Evolutionary conservation across 2,113 vertebrate genomes (phyloP), one percentile per base, ranked within the genome.

Genomic region (Sebastes schlegelii): DNA sequence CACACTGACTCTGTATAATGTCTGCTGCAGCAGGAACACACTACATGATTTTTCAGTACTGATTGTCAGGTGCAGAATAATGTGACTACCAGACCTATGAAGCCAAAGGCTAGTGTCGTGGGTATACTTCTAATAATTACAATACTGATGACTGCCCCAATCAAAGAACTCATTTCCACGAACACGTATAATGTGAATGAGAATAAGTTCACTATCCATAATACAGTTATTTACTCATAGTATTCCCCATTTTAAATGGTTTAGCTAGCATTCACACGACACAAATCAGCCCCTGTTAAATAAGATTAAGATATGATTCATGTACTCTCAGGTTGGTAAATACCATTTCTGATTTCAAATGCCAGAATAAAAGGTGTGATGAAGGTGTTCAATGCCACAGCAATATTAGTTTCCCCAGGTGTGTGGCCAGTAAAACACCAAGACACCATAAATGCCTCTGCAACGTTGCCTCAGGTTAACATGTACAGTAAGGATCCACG

Each of bases 401-500:
- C 90, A 92, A 90, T 90, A 92, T 79, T 49, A 17, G 8, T 67
- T 65, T 64, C 48, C 34, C 80, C 82, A 84, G 84, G 64, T 79
- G 34, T 76, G 72, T 91, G 86, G 82, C 80, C 65, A 11, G 70
- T 66, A 67, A 34, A 73, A 62, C 65, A 80, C 74, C 9, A 26
- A 66, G 13, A 85, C 72, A 34, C 73, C 90, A 67, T 80, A 82
- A 34, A 88, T 89, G 89, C 87, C 91, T 91, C 90, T 74, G 86
- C 70, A 71, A 88, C 82, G 70, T 86, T 91, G 80, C 86, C 92
- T 94, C 92, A 94, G 93, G 93, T 92, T 85, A 67, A 67, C 17
- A 1, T 81, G 80, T 82, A 71, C 77, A 89, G 66, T 62, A 88
- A 90, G 69, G 52, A 83, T 83, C 64, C 77, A 75, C 77, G 17